phyloP scores from a whole-genome alignment of 2,113 vertebrate species.

The Sinocyclocheilus rhinocerous region DNA sequence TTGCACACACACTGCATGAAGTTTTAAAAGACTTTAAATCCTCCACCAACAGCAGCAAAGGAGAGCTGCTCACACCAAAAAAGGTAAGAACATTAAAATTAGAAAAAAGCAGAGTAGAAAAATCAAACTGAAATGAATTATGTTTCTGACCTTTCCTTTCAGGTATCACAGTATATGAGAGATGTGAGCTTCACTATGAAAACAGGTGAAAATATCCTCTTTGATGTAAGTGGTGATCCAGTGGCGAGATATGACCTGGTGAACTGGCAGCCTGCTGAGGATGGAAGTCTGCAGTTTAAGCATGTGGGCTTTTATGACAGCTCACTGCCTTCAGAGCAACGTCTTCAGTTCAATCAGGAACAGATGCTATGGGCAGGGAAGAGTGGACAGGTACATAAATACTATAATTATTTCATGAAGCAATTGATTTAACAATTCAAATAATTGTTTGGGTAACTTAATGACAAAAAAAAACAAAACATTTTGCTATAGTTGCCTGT shows the following conservation, averaged over 20 bases:
- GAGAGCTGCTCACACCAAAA: conserved; percentile 9
- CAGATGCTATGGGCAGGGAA: conserved; percentile 49
- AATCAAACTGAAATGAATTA: neutral
- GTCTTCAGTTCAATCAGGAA: conserved; percentile 30
- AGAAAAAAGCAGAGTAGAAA: neutral
- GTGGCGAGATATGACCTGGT: conserved; percentile 73
- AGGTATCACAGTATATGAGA: conserved; percentile 72
- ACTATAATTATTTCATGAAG: neutral
- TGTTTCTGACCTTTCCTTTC: neutral
- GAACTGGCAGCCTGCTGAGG: conserved; percentile 71
- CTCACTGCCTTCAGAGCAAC: conserved; percentile 41
- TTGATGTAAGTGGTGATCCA: conserved; percentile 73
- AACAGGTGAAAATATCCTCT: conserved; percentile 67
- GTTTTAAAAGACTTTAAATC: conserved; percentile 34
- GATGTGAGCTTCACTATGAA: conserved; percentile 68
- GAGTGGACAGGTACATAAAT: conserved; percentile 35
- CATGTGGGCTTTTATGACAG: conserved; percentile 61
- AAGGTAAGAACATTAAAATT: conserved; percentile 15
- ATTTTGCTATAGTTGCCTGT: conserved; percentile 19
- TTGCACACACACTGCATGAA: conserved; percentile 58
- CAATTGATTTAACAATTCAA: neutral
- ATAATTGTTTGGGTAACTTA: neutral
- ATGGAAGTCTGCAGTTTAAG: conserved; percentile 57
- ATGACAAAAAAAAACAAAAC: neutral
- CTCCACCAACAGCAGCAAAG: conserved; percentile 7